Conservation (phyloP, 2,797 vertebrate species). For the Sebastes matsubarae region DNA sequence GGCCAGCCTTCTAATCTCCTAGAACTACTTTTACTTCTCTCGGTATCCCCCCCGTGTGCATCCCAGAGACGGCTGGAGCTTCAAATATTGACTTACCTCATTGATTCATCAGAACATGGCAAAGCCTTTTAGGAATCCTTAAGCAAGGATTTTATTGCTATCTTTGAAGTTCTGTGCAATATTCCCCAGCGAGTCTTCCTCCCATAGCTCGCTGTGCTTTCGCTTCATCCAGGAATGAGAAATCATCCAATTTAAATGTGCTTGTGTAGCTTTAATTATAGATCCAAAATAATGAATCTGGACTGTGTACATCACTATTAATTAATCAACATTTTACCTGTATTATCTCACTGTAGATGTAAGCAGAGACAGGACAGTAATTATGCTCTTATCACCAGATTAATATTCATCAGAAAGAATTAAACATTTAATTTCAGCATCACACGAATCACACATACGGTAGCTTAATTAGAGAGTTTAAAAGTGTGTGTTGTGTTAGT, state of each 20-base stretch:
- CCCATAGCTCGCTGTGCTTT: slow-evolving; percentile 12
- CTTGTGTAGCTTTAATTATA: slow-evolving; percentile 19
- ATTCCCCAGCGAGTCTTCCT: slow-evolving; percentile 31
- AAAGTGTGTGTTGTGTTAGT: background rate
- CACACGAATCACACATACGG: background rate
- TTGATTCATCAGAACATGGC: slow-evolving; percentile 63
- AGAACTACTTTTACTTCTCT: slow-evolving; percentile 38
- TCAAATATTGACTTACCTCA: slow-evolving; percentile 68
- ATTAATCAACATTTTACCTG: background rate
- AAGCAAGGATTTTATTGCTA: slow-evolving; percentile 54
- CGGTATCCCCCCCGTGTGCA: slow-evolving; percentile 8
- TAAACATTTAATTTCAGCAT: background rate
- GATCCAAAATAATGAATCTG: background rate
- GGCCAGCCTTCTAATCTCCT: slow-evolving; percentile 20
- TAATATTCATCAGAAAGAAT: background rate
- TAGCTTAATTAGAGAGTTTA: background rate
- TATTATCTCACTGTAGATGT: background rate
- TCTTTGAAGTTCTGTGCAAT: slow-evolving; percentile 59
- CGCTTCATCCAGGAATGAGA: slow-evolving; percentile 11
- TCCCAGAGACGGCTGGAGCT: slow-evolving; percentile 34
- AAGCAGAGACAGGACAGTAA: background rate
- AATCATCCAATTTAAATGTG: slow-evolving; percentile 16
- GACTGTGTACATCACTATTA: background rate
- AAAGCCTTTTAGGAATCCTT: slow-evolving; percentile 66
- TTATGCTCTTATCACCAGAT: slow-evolving; percentile 4